These are phyloP conservation scores for Tauraco hartlaubi DNA, from an alignment of 2,797 vertebrate genomes.

Conservation along the genomic window DNA sequence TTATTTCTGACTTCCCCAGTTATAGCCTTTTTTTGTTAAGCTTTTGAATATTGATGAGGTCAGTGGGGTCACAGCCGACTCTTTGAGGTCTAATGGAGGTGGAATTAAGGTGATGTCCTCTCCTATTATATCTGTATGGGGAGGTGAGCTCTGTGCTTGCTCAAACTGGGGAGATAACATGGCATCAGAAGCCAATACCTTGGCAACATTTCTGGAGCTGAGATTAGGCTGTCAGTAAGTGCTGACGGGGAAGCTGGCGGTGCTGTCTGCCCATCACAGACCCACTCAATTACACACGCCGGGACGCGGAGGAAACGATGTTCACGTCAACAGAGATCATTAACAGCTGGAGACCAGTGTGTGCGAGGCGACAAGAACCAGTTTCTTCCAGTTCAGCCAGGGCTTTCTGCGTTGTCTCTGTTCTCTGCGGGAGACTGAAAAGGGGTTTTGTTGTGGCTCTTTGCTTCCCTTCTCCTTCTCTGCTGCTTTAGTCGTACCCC, in stretches of 20 bases:
- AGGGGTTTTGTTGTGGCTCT: not conserved
- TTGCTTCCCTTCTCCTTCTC: not conserved
- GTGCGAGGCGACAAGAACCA: slow-evolving; percentile 17
- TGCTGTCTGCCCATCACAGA: slow-evolving; percentile 41
- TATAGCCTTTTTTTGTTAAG: slow-evolving; percentile 85
- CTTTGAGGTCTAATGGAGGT: slow-evolving; percentile 82
- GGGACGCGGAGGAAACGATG: slow-evolving; percentile 43
- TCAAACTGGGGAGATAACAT: slow-evolving; percentile 23
- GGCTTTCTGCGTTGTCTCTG: not conserved
- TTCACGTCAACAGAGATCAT: slow-evolving; percentile 55
- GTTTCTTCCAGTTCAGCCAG: slow-evolving; percentile 40
- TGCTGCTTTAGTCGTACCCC: not conserved
- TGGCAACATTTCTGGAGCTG: slow-evolving; percentile 46
- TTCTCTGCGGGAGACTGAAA: not conserved
- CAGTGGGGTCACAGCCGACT: slow-evolving; percentile 74
- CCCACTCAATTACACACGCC: slow-evolving; percentile 53
- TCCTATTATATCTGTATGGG: slow-evolving; percentile 52
- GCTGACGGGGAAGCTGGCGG: slow-evolving; percentile 53
- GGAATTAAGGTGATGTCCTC: slow-evolving; percentile 82
- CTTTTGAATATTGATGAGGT: slow-evolving; percentile 87
- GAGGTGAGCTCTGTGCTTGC: slow-evolving; percentile 13
- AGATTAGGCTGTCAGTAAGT: slow-evolving; percentile 64
- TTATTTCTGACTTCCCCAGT: slow-evolving; percentile 86
- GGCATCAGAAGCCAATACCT: slow-evolving; percentile 53
- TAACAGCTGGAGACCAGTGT: slow-evolving; percentile 38